These are phyloP conservation scores for Ophion ventricosus DNA, from an alignment of 2,888 invertebrate species.

Conservation along the genomic window DNA sequence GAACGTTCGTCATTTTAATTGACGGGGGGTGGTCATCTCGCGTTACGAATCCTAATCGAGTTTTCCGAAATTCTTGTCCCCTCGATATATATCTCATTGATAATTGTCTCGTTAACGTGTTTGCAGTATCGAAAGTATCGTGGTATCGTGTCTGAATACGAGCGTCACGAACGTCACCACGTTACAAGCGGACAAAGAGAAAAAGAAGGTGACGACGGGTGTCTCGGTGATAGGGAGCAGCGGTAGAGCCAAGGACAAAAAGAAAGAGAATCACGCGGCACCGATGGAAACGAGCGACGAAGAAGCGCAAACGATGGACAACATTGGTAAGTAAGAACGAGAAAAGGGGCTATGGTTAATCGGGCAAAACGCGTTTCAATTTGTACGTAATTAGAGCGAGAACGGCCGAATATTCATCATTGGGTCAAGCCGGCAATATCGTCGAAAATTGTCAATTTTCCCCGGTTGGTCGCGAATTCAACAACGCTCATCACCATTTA, in stretches of 20 bases:
- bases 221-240: conserved; percentile 71
- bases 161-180: conserved; percentile 65
- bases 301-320: conserved; percentile 81
- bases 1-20: no score
- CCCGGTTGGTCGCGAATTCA: background rate
- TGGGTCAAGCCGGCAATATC: background rate
- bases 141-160: conserved; percentile 68
- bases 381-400: no score
- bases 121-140: conserved; percentile 74
- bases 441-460: conserved; percentile 25
- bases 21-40: no score
- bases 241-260: conserved; percentile 81
- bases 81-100: conserved; percentile 43
- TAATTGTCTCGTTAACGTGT: no score
- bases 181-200: conserved; percentile 76
- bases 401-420: no score
- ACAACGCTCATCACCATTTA: conserved; percentile 33
- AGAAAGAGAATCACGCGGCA: conserved; percentile 82
- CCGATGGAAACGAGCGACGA: conserved; percentile 86
- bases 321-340: conserved; percentile 77
- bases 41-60: conserved; percentile 80
- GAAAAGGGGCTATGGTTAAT: no score
- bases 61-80: conserved; percentile 72
- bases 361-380: no score
- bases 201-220: conserved; percentile 73